Conservation (phyloP, 1,140 invertebrate species). For the Anadara kagoshimensis region DNA sequence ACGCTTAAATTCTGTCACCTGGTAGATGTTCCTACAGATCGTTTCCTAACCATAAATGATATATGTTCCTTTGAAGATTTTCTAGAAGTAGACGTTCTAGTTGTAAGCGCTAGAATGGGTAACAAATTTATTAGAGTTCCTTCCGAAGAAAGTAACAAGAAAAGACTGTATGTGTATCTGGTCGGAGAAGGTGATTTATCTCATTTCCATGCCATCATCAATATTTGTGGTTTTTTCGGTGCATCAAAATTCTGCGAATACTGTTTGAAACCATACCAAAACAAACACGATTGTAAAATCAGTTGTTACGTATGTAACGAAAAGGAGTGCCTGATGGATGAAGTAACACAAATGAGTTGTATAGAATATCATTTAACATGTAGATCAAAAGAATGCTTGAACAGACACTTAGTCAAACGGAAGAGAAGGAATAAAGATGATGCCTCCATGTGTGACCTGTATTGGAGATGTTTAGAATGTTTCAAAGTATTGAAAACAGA, state of each 20-base stretch:
- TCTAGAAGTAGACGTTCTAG: slow-evolving; percentile 20
- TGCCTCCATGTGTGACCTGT: slow-evolving; percentile 19
- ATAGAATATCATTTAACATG: slow-evolving; percentile 15
- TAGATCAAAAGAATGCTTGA: slow-evolving; percentile 14
- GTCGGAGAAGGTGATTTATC: neutral
- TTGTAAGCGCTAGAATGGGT: slow-evolving; percentile 9
- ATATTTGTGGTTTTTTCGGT: slow-evolving; percentile 18
- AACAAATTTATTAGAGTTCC: slow-evolving; percentile 21
- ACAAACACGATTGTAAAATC: too few species aligned
- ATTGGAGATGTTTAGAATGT: slow-evolving; percentile 21
- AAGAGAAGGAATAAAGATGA: neutral
- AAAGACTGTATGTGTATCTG: slow-evolving; percentile 22
- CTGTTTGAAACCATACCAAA: slow-evolving; percentile 22
- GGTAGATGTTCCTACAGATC: neutral
- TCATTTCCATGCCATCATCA: slow-evolving; percentile 25
- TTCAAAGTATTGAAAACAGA: slow-evolving; percentile 16
- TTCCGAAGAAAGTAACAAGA: neutral
- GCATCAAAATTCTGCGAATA: slow-evolving; percentile 15
- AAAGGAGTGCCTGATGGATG: too few species aligned
- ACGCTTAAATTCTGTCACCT: neutral
- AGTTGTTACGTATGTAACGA: too few species aligned
- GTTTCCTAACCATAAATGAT: slow-evolving; percentile 1
- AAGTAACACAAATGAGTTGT: neutral
- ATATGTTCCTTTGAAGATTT: slow-evolving; percentile 14
- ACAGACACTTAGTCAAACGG: neutral